Percentiles rank a stretch among this genome's conserved stretches.
Evolutionary conservation across 1,140 invertebrate genomes (phyloP).

Genomic region (Theocolax elegans): DNA sequence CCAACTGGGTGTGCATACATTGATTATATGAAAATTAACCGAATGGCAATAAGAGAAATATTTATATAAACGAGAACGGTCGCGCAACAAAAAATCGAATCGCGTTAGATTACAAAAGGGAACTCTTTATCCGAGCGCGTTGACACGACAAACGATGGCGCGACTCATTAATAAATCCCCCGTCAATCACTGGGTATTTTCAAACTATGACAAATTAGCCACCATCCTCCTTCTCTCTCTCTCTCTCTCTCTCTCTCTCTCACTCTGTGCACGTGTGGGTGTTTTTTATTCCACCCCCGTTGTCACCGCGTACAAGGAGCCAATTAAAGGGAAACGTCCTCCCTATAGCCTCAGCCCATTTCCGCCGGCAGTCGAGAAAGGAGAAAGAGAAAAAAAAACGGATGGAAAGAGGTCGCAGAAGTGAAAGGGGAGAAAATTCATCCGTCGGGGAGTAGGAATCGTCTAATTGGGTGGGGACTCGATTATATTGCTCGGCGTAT

Average conservation of each 20-base stretch:
- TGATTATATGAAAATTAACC: too few relatives aligned
- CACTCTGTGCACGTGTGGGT: too few relatives aligned
- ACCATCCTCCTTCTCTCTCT: not conserved
- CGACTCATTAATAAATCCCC: slow-evolving; percentile 9
- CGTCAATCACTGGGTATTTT: slow-evolving; percentile 22
- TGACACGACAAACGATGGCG: too few relatives aligned
- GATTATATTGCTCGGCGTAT: slow-evolving; percentile 56
- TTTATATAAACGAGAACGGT: too few relatives aligned
- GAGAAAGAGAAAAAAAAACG: not conserved
- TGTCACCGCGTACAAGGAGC: slow-evolving; percentile 19
- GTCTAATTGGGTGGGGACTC: slow-evolving; percentile 61
- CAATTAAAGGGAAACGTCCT: slow-evolving; percentile 31
- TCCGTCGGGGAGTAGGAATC: slow-evolving; percentile 44
- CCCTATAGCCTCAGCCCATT: not conserved
- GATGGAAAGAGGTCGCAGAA: not conserved
- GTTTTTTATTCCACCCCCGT: too few relatives aligned
- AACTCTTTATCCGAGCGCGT: too few relatives aligned
- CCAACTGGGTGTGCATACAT: too few relatives aligned
- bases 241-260: not conserved
- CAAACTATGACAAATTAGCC: slow-evolving; percentile 33
- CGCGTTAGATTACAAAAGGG: too few relatives aligned
- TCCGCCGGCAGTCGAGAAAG: not conserved
- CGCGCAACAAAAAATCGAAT: too few relatives aligned
- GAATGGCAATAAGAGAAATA: too few relatives aligned
- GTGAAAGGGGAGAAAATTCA: not conserved